Base-by-base conservation (phyloP, 2,888 invertebrate genomes). In the Leucophenga maculata region DNA sequence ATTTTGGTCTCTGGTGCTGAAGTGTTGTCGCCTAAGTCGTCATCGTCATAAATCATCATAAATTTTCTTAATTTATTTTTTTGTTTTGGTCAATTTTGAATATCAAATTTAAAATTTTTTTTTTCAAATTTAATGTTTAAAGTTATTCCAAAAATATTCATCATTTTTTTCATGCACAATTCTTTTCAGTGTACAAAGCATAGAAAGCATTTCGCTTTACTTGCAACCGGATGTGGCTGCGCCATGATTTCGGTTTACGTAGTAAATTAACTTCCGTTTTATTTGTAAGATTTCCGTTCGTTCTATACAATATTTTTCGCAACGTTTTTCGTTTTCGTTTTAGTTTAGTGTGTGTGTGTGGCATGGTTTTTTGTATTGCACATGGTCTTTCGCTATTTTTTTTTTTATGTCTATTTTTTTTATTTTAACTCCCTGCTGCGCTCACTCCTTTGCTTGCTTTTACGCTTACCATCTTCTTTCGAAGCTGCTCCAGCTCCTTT, bases 181-280 rank as follows among this genome's bases (percentile, higher is more conserved):
- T 55, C 31, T 52, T 52, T 64, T 3, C 62, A 64, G 62, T 64
- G 62, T 64, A 48, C 13, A n/a, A 18, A 50, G 26, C 62, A 48
- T 46, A 32, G 46, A 13, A 26, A 64, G 60, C 60, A 18, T 64
- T 64, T 64, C 62, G 62, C 16, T 64, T 70, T 57, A 54, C 67
- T 65, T 18, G 55, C 50, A 67, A 69, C 74, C 83, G 82, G 84
- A 82, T 81, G 82, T 84, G 82, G 82, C 83, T 81, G 83, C 76
- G 82, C 83, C 82, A 79, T 79, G 83, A 82, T 81, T 81, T 81
- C 84, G 80, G 85, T 82, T 80, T 85, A 83, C 83, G 82, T 82
- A 84, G 79, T 85, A 85, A 86, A 85, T 85, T 85, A 86, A 85
- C 85, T 85, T 85, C 85, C 86, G 84, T 78, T 83, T 84, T 78